Base-by-base conservation (phyloP, 2,888 invertebrate species). In the Nysson spinosus region DNA sequence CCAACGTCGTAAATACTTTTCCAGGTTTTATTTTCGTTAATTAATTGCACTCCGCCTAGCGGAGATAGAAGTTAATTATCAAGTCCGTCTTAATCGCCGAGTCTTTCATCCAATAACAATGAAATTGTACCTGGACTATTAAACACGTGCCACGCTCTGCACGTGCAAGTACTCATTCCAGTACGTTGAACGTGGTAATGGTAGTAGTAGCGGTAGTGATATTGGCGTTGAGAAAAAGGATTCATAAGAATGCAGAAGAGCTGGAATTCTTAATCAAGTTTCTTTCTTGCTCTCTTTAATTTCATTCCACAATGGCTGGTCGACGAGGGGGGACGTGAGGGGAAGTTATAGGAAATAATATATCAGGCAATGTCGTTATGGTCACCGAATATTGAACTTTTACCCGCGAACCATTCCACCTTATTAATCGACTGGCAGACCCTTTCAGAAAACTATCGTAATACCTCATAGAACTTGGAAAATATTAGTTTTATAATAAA, bases 351-450 rank as follows among this genome's bases (percentile, higher is more conserved):
- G 79, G 79, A 78, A 77, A 77, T 78, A 74, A 78, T 81, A 80
- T 81, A 81, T 80, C 78, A 82, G 68, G 57, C 70, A 76, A 69
- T 80, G 81, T 80, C 80, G 82, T 82, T 81, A 81, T 73, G 81
- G 77, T 77, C 79, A 75, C 68, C 80, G 79, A 81, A 81, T 79
- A 81, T 81, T 77, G 81, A 80, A 81, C 78, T 79, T 79, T 68
- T 69, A 71, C 54, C 63, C 69, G 62, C 67, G 65, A 64, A 66
- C 71, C 70, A 72, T 70, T 80, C 69, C 69, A 64, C 63, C 66
- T 52, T 55, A 37, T 61, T 71, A 64, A 51, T 61, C 64, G 66
- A 58, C 60, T 66, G 61, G 60, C 69, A 70, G 68, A 71, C 68
- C 67, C 72, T 72, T 77, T 73, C 72, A 72, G 61, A 75, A 80